Base-by-base conservation (phyloP, 2,888 invertebrate genomes). In the Drosophila austrosaltans region DNA sequence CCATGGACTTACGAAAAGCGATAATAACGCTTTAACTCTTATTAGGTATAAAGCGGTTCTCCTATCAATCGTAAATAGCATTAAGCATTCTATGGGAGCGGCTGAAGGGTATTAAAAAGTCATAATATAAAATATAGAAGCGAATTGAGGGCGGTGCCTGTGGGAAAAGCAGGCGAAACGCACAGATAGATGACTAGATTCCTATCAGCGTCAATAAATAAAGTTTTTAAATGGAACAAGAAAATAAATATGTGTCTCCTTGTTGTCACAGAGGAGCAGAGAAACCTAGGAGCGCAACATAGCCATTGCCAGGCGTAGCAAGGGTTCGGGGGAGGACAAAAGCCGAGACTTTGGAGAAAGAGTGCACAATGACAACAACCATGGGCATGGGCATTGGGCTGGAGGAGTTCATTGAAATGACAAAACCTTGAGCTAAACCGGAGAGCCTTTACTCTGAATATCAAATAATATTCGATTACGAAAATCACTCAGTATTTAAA, bases 161-260 rank as follows among this genome's bases (percentile, higher is more conserved):
- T 22, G 63, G 53, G 40, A 62, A 62, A 22, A 32, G 72, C 63
- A 61, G 10, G 73, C 75, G 68, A 75, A 82, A 82, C 80, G 85
- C 81, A 85, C 79, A 81, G 88, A 86, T 88, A 83, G 77, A 83
- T 88, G 87, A 76, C 88, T 82, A 86, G 87, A 88, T 88, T 89
- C 73, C 79, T 82, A 88, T 88, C 87, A 82, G 76, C 77, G 81
- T 81, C 78, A 87, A 87, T 88, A 88, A 88, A 88, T 88, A 88
- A 81, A 89, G 80, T 79, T 78, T 80, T 82, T 86, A 84, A 84
- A 84, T 84, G 87, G 85, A 85, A 82, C 82, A 82, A 77, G 82
- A 87, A 82, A 87, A 82, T 87, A 85, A 82, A 82, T 82, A 82
- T 87, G 75, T 84, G 81, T 87, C 62, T 81, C 65, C 73, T 68